Evolutionary conservation across 2,113 vertebrate genomes (phyloP), one percentile per base, ranked within the genome.

Genomic region (Thomomys bottae): DNA sequence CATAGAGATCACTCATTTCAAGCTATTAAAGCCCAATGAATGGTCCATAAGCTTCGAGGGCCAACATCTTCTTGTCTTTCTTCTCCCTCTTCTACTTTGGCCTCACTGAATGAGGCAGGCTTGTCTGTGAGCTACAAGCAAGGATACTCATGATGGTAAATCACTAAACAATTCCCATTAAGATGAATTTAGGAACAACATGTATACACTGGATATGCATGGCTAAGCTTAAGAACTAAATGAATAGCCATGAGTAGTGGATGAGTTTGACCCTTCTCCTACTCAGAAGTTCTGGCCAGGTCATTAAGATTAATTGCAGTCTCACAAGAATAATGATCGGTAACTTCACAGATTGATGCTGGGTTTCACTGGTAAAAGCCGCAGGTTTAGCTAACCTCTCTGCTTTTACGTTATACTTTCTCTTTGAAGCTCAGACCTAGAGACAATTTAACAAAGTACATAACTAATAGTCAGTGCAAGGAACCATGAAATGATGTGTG

Each of bases 211-310:
- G 67, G 32, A 64, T 57, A 40, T 32, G 61, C 32, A 82, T 32
- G 12, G 61, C 38, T n/a, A 23, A 64, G 59, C 32, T 82, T 63
- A n/a, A 70, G 40, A 86, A 54, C 49, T 73, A 86, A 59, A 72
- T 87, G 63, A 84, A 61, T n/a, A 90, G 67, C 72, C 57, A n/a
- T 24, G 17, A 73, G 36, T 21, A 78, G 30, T 81, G 54, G 49
- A 66, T 77, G 42, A 28, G 80, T 80, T 91, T 76, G 64, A 78
- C 67, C 72, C 40, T 24, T 67, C 38, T n/a, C 40, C 61, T 93
- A 66, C 49, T 92, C 76, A 93, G 70, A 94, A 88, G 75, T 71
- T 34, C 40, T 57, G 24, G 26, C 36, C 61, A 87, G 70, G 73
- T 77, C 57, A 79, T 84, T 79, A 84, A 91, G 15, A 71, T 45